A percentile compares a stretch with the other conserved stretches of the same genome.
Conservation (phyloP, 2,113 vertebrate species). For the Clarias macrocephalus region DNA sequence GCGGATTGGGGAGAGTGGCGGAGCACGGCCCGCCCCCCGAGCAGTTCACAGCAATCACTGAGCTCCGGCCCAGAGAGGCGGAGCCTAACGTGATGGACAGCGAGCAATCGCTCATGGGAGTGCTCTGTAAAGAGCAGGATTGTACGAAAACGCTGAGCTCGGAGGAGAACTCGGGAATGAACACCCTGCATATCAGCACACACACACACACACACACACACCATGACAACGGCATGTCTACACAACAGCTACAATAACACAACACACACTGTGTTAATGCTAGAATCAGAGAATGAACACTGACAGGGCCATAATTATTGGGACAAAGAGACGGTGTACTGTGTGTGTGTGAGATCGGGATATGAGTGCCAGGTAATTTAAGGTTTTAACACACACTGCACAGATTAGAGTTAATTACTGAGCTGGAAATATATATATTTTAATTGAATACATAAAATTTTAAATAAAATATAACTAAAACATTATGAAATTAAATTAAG, state of each 20-base stretch:
- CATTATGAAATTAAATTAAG: no score
- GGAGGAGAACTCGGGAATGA: constrained; percentile 80
- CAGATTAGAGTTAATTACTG: no score
- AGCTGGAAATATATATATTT: no score
- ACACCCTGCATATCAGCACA: constrained; percentile 72
- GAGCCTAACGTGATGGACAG: constrained; percentile 80
- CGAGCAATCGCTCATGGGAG: constrained; percentile 58
- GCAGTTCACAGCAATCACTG: constrained; percentile 77
- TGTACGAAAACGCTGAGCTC: constrained; percentile 75
- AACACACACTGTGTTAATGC: no score
- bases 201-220: not conserved
- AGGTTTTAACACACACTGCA: no score
- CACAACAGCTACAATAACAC: not conserved
- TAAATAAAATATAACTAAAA: no score
- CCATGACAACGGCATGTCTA: not conserved
- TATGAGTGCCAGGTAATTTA: no score
- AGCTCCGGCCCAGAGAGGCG: constrained; percentile 67
- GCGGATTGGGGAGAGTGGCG: constrained; percentile 73
- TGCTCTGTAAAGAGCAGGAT: constrained; percentile 64
- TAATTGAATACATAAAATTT: no score
- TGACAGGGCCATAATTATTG: no score
- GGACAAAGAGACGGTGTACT: not conserved
- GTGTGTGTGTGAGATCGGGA: not conserved
- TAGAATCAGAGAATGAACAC: not conserved
- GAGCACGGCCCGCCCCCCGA: constrained; percentile 65